A percentile compares a stretch with the other conserved stretches of the same genome.
phyloP scores from a whole-genome alignment of 53 echinoderm and acorn worm genomes.

The Holothuria leucospilota region DNA sequence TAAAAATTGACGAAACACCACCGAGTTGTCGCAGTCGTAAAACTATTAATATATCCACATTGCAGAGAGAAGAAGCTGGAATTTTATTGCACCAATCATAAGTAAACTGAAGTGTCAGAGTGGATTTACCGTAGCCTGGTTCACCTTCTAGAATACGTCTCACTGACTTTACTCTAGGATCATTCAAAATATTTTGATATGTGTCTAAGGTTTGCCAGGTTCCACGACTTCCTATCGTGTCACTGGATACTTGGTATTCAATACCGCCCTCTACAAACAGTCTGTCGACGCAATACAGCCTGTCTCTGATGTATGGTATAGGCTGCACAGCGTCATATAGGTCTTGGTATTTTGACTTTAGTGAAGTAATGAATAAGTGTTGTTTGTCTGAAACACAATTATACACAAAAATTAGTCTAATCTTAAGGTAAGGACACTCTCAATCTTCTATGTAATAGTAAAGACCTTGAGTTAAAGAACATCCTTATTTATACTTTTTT shows the following conservation, averaged over 20 bases:
- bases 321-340: slow-evolving; percentile 20
- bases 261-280: slow-evolving; percentile 24
- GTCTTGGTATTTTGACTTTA: not conserved
- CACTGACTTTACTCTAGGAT: not conserved
- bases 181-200: not conserved
- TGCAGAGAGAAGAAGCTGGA: not conserved
- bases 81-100: slow-evolving; percentile 14
- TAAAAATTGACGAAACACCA: not conserved
- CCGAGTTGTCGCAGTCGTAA: slow-evolving; percentile 6
- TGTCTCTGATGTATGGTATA: slow-evolving; percentile 7
- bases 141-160: slow-evolving; percentile 8
- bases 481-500: too few relatives aligned
- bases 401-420: too few relatives aligned
- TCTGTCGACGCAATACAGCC: slow-evolving; percentile 2
- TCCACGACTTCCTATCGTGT: not conserved
- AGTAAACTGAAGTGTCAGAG: not conserved
- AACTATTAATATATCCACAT: not conserved
- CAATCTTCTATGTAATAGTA: too few relatives aligned
- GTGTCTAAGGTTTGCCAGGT: not conserved
- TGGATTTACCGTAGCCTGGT: slow-evolving; percentile 13
- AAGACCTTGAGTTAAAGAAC: too few relatives aligned
- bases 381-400: too few relatives aligned
- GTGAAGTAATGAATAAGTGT: too few relatives aligned
- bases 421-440: too few relatives aligned
- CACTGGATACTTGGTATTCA: not conserved